Base-by-base conservation (phyloP, 2,113 vertebrate genomes). In the Ascaphus truei region DNA sequence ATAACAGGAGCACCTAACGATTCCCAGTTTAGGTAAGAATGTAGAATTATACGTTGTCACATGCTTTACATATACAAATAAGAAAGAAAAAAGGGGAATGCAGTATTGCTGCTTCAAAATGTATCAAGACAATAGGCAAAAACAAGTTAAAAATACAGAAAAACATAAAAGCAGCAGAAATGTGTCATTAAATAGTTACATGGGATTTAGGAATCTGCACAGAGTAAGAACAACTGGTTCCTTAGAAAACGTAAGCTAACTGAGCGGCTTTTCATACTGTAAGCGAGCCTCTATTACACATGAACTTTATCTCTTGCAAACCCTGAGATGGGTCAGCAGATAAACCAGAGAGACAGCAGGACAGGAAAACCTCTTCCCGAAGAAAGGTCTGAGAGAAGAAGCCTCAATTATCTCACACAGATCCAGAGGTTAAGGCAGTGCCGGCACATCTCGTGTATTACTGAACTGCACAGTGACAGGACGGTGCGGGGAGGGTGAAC, bases 301-400 rank as follows among this genome's bases (percentile, higher is more conserved):
- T 37, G 23, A 29, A 48, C 62, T 53, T 65, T 53, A 52, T 65
- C 62, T 53, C 10, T 9, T 15, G 16, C 62, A 4, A n/a, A 13
- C 9, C 25, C 2, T 47, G 34, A 48, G 53, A 53, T 33, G 3
- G 62, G 62, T 65, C 62, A 65, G n/a, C 25, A 65, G 62, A 65
- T 65, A 53, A 64, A 53, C 23, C 12, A 52, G 53, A 53, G 10
- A 29, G 48, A 39, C 45, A 6, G 48, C 62, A 22, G 47, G 30
- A 37, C 20, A 25, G 62, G 23, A 29, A 53, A 29, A 65, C 31
- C 23, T 53, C 62, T 18, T 41, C 15, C 15, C 15, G 16, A 34
- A 48, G 56, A 15, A 53, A 65, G 62, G 62, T 65, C 47, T 39
- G 4, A 29, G 33, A 37, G 45, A 36, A 51, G 18, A 63, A 31